These are phyloP conservation scores for Sitobion miscanthi DNA, from an alignment of 1,140 invertebrate genomes.

Conservation along the genomic window DNA sequence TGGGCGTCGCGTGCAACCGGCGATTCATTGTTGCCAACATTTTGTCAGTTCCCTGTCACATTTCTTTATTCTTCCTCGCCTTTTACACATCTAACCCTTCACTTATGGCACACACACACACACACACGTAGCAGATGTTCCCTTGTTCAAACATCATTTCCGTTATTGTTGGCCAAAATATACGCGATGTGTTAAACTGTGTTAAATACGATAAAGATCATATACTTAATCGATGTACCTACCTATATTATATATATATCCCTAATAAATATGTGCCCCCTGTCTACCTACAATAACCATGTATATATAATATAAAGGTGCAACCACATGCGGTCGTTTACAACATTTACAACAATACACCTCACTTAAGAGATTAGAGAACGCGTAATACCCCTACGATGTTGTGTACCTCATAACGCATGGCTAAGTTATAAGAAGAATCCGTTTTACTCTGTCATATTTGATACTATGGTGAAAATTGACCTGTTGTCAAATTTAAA, in stretches of 20 bases:
- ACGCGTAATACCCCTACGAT: neutral
- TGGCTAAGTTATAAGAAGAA: too few species aligned
- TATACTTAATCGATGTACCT: constrained; percentile 10
- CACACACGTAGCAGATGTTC: constrained; percentile 41
- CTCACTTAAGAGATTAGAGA: neutral
- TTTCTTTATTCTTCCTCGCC: constrained; percentile 46
- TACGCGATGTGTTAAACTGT: neutral
- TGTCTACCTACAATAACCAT: neutral
- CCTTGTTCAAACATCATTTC: constrained; percentile 40
- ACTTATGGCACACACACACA: constrained; percentile 1
- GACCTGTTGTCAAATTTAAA: too few species aligned
- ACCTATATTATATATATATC: neutral
- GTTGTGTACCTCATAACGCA: too few species aligned
- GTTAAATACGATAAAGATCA: constrained; percentile 30
- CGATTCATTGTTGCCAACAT: constrained; percentile 56
- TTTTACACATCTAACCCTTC: constrained; percentile 42
- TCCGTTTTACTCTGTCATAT: too few species aligned
- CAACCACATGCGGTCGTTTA: neutral
- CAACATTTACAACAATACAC: neutral
- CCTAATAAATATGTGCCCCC: neutral
- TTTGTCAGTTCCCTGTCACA: constrained; percentile 55
- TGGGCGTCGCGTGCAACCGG: constrained; percentile 52
- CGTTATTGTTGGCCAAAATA: constrained; percentile 52
- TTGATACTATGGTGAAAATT: too few species aligned
- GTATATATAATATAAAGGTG: neutral